phyloP scores from a whole-genome alignment of 2,797 vertebrate species.

The Typhlichthys eigenmanni region DNA sequence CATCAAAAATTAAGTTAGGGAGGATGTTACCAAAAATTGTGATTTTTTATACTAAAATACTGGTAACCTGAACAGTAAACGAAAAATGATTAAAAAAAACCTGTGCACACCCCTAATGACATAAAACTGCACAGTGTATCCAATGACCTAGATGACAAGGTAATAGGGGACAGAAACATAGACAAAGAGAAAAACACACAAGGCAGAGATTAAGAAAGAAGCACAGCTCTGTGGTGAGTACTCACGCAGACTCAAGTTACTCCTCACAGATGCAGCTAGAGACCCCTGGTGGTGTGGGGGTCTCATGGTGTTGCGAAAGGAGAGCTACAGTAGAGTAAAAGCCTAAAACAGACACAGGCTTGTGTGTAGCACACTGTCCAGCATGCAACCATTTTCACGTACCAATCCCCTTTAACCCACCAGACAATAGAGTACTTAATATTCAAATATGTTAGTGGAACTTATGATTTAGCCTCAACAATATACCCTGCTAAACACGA shows the following conservation, averaged over 20 bases:
- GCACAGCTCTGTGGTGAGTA: slow-evolving; percentile 89
- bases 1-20: too few species aligned
- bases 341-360: slow-evolving; percentile 99
- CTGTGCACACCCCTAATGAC: background rate
- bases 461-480: too few species aligned
- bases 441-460: too few species aligned
- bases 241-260: slow-evolving; percentile 97
- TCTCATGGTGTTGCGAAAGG: slow-evolving; percentile 94
- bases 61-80: too few species aligned
- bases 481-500: too few species aligned
- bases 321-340: slow-evolving; percentile 92
- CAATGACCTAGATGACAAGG: slow-evolving; percentile 42
- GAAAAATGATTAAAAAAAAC: too few species aligned
- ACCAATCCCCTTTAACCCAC: slow-evolving; percentile 27
- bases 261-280: slow-evolving; percentile 98
- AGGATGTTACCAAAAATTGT: too few species aligned
- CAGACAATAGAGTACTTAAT: background rate
- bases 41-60: too few species aligned
- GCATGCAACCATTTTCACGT: slow-evolving; percentile 72
- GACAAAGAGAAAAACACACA: slow-evolving; percentile 26
- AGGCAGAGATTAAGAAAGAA: slow-evolving; percentile 43
- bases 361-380: slow-evolving; percentile 96
- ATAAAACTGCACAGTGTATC: slow-evolving; percentile 18
- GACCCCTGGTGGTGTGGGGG: slow-evolving; percentile 94
- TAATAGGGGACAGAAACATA: slow-evolving; percentile 26